Conservation (phyloP, 2,797 vertebrate genomes). For the Silurus aristotelis region DNA sequence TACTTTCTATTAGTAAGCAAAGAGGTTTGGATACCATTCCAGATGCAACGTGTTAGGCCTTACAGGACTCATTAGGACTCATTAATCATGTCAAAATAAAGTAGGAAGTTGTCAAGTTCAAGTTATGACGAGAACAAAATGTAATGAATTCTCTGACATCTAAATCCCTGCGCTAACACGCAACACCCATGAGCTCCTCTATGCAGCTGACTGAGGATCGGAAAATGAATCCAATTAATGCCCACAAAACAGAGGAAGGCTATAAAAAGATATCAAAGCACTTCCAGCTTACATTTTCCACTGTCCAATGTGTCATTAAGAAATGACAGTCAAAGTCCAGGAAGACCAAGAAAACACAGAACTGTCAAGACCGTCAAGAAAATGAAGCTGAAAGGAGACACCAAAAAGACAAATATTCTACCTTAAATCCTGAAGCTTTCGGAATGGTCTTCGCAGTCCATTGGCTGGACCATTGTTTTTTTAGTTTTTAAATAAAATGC, state of each 20-base stretch:
- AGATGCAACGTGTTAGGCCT: not conserved
- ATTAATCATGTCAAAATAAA: not conserved
- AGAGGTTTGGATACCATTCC: not conserved
- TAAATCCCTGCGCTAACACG: not conserved
- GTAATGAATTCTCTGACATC: not conserved
- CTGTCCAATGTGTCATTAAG: conserved; percentile 10
- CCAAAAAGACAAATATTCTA: too few relatives aligned
- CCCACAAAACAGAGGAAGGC: not conserved
- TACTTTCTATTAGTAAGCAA: not conserved
- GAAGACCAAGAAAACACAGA: not conserved
- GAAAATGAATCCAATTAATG: not conserved
- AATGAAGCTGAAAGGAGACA: not conserved
- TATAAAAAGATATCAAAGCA: conserved; percentile 7
- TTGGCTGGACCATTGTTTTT: not conserved
- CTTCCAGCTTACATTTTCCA: not conserved
- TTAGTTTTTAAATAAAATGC: not conserved
- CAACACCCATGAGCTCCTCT: not conserved
- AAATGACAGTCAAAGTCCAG: not conserved
- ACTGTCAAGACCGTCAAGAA: not conserved
- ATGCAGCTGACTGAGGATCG: not conserved
- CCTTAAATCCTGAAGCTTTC: not conserved
- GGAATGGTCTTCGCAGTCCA: not conserved
- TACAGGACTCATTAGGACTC: not conserved
- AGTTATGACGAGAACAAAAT: not conserved
- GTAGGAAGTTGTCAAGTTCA: not conserved